phyloP scores from a whole-genome alignment of 2,888 invertebrate genomes.

The Pandemis cinnamomeana region DNA sequence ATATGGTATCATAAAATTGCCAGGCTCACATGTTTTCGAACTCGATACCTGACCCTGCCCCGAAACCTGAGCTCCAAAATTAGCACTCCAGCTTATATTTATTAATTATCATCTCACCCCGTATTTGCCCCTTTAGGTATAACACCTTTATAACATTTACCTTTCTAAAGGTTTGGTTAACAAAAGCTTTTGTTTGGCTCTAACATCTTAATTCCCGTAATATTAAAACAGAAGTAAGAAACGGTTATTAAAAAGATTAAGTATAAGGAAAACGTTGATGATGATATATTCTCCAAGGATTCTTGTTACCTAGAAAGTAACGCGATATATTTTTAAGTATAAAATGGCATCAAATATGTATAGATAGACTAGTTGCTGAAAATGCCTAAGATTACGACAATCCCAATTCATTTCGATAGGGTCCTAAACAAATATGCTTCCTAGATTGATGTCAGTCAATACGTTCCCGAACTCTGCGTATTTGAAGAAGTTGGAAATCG shows the following conservation, averaged over 20 bases:
- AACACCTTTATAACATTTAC: slow-evolving; percentile 6
- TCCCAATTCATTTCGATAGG: slow-evolving; percentile 5
- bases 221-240: too few relatives aligned
- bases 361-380: too few relatives aligned
- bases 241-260: background rate
- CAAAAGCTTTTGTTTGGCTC: slow-evolving; percentile 18
- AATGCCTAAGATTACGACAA: background rate
- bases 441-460: slow-evolving; percentile 19
- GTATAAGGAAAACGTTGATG: slow-evolving; percentile 3
- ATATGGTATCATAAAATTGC: slow-evolving; percentile 7
- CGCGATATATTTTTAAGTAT: background rate
- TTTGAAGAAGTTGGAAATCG: slow-evolving; percentile 24
- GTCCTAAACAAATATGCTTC: slow-evolving; percentile 24
- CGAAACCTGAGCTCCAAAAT: slow-evolving; percentile 15
- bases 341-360: background rate
- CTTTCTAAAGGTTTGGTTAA: slow-evolving; percentile 9
- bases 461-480: slow-evolving; percentile 1
- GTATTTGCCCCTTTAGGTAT: background rate
- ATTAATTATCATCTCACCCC: slow-evolving; percentile 16
- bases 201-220: slow-evolving; percentile 2
- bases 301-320: background rate
- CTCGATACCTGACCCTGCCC: background rate
- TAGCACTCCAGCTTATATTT: slow-evolving; percentile 18
- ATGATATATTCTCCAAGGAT: background rate
- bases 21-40: background rate